phyloP scores from a whole-genome alignment of 2,797 vertebrate species.

The Protonibea diacanthus region DNA sequence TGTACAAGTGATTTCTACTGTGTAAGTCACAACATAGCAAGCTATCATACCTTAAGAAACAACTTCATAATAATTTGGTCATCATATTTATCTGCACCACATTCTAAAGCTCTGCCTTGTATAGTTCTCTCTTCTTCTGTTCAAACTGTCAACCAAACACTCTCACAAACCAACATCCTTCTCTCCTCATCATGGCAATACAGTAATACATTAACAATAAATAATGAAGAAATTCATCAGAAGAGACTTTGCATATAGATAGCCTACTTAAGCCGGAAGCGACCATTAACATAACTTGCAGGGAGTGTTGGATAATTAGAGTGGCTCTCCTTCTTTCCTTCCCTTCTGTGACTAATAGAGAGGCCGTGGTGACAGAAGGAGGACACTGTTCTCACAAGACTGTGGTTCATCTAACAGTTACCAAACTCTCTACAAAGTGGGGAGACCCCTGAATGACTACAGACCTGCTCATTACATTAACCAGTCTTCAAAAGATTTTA shows the following conservation, averaged over 20 bases:
- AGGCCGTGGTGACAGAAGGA: conserved; percentile 67
- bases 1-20: neutral
- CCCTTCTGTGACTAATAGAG: conserved; percentile 75
- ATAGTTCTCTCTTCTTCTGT: conserved; percentile 16
- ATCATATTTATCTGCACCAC: neutral
- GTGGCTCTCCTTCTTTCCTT: conserved; percentile 68
- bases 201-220: conserved; percentile 88
- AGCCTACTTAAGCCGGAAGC: conserved; percentile 87
- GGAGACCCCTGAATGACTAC: conserved; percentile 23
- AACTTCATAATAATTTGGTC: neutral
- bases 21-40: neutral
- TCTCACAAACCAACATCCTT: conserved; percentile 68
- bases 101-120: neutral
- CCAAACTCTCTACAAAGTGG: conserved; percentile 23
- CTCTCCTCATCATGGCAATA: conserved; percentile 71
- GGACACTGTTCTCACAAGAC: conserved; percentile 37
- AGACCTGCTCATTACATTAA: conserved; percentile 13
- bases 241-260: conserved; percentile 90
- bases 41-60: neutral
- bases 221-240: conserved; percentile 90
- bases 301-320: conserved; percentile 83
- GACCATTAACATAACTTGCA: conserved; percentile 85
- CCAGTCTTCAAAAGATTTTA: neutral
- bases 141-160: conserved; percentile 24
- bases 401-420: conserved; percentile 37